Evolutionary conservation across 2,888 invertebrate species (phyloP).

Genomic region (Papilio protenor): DNA sequence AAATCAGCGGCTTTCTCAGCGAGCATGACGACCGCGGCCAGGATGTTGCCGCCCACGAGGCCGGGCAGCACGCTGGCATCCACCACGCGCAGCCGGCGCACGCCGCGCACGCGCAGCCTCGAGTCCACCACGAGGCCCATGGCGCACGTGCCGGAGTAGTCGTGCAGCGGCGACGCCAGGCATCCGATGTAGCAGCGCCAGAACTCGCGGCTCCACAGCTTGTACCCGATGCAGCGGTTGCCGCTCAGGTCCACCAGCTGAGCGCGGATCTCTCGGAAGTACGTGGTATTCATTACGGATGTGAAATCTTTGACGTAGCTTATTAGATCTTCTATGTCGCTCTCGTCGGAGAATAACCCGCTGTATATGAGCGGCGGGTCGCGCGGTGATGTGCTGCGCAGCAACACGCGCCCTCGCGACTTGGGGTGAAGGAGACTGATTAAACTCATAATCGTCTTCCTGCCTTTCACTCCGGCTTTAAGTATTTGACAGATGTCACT

Average conservation of each 20-base stretch:
- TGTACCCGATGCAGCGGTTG: constrained; percentile 45
- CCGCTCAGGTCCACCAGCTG: constrained; percentile 51
- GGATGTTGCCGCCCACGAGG: constrained; percentile 52
- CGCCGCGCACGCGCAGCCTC: constrained; percentile 74
- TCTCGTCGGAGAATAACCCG: constrained; percentile 49
- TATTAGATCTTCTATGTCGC: constrained; percentile 55
- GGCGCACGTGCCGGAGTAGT: constrained; percentile 48
- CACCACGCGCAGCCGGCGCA: constrained; percentile 52
- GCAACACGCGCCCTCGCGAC: constrained; percentile 54
- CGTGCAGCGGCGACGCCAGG: constrained; percentile 40
- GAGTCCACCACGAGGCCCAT: constrained; percentile 52
- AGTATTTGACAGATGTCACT: constrained; percentile 54
- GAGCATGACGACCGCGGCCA: constrained; percentile 53
- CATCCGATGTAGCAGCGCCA: constrained; percentile 52
- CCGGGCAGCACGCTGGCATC: constrained; percentile 55
- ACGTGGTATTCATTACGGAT: constrained; percentile 53
- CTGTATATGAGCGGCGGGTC: constrained; percentile 54
- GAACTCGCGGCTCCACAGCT: constrained; percentile 48
- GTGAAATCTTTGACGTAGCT: constrained; percentile 54
- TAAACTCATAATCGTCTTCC: constrained; percentile 44
- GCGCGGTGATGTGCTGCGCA: constrained; percentile 53
- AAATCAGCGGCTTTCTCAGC: constrained; percentile 53
- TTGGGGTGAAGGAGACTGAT: constrained; percentile 52
- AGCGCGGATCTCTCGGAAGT: constrained; percentile 54
- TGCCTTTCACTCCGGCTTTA: constrained; percentile 42